Evolutionary conservation across 2,888 invertebrate species (phyloP), one percentile per base, ranked within the genome.

Genomic region (Drosophila prolongata): DNA sequence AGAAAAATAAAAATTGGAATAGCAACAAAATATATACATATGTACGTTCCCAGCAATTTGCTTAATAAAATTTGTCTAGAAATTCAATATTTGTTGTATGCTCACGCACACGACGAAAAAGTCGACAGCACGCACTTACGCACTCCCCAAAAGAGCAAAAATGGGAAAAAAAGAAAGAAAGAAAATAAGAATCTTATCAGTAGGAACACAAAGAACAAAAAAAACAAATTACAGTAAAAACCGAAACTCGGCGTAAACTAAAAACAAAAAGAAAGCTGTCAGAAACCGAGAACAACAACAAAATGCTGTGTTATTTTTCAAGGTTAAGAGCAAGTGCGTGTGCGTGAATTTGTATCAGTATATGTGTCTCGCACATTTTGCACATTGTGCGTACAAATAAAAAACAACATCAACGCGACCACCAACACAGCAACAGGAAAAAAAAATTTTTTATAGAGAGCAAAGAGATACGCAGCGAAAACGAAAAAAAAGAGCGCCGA

Each of bases 321-420:
- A 85, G 84, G 84, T 85, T 85, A 85, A 88, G 80, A 80, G 74
- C 83, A 88, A 88, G 89, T 85, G 84, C 87, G 89, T 86, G 80
- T 76, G 79, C 65, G 62, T 47, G 56, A 66, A 37, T 30, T 14
- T 59, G 56, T 11, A 40, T 11, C 55, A 16, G 14, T 52, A 56
- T 49, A 37, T 27, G 53, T 55, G 42, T 6, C 66, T 58, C 67
- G 66, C 75, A 66, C 59, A 67, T 67, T 59, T 74, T 66, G 60
- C 79, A 80, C 78, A 78, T 60, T 70, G 80, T 80, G 73, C 79
- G 83, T 77, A 84, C 70, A 67, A 72, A 71, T 75, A 75, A 75
- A 70, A 61, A 40, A 44, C 37, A 70, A 70, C 49, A 59, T 46
- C 16, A 47, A 34, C 14, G 67, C 38, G 60, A 42, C 35, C 58